A percentile compares a stretch with the other conserved stretches of the same genome.
Evolutionary conservation across 2,888 invertebrate genomes (phyloP).

Genomic region (Lucinisca nassula): DNA sequence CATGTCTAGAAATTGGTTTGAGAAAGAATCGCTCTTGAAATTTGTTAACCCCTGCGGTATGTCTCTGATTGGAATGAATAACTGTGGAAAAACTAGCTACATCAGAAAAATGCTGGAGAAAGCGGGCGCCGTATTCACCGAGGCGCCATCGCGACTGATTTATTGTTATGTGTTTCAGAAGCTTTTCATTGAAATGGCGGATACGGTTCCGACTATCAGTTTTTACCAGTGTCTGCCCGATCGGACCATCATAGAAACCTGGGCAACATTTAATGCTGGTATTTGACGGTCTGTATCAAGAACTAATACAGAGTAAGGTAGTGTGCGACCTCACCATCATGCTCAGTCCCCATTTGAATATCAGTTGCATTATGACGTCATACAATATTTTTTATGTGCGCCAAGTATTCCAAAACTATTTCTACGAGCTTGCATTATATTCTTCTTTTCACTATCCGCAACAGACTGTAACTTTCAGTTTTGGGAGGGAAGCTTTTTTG

Average conservation of each 20-base stretch:
- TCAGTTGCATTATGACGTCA: neutral
- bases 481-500: slow-evolving; percentile 12
- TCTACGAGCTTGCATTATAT: slow-evolving; percentile 25
- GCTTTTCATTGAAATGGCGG: neutral
- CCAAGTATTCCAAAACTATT: slow-evolving; percentile 26
- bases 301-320: slow-evolving; percentile 5
- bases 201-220: neutral
- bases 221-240: neutral
- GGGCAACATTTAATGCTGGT: slow-evolving; percentile 1
- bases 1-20: neutral
- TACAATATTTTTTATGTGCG: slow-evolving; percentile 28
- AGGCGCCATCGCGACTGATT: neutral
- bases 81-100: slow-evolving; percentile 1
- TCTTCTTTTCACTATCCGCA: slow-evolving; percentile 8
- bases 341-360: slow-evolving; percentile 7
- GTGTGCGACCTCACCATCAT: neutral
- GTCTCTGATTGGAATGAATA: neutral
- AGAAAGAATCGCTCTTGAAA: slow-evolving; percentile 6
- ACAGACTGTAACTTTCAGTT: slow-evolving; percentile 5
- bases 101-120: neutral
- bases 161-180: neutral
- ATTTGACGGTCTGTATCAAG: slow-evolving; percentile 2
- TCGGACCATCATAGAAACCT: neutral
- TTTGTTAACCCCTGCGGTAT: neutral
- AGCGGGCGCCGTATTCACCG: neutral